Percentiles rank a stretch among this genome's conserved stretches.
Conservation (phyloP, 1,140 invertebrate species). For the Drosophila repletoides region DNA sequence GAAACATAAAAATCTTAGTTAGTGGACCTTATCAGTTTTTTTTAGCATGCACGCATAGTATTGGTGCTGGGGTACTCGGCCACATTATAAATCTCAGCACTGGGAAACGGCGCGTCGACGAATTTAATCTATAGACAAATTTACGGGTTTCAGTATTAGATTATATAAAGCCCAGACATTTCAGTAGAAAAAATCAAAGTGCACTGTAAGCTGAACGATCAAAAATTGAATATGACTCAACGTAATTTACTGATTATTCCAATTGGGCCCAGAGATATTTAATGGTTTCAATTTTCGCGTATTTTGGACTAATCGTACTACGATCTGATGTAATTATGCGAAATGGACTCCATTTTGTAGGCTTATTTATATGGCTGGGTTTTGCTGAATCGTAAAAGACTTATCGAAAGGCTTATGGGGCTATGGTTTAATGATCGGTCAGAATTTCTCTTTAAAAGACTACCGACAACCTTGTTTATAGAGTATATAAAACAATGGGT, state of each 20-base stretch:
- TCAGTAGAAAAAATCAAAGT: constrained; percentile 11
- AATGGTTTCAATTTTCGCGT: no score
- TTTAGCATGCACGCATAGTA: no score
- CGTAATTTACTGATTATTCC: background rate
- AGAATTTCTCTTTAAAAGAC: constrained; percentile 36
- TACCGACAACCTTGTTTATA: constrained; percentile 52
- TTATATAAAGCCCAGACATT: constrained; percentile 2
- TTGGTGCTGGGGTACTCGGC: background rate
- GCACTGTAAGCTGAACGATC: background rate
- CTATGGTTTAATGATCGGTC: constrained; percentile 18
- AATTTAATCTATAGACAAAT: constrained; percentile 22
- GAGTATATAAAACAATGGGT: constrained; percentile 41
- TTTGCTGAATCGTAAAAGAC: constrained; percentile 26
- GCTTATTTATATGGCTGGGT: no score
- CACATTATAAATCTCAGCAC: constrained; percentile 11
- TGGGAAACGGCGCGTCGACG: background rate
- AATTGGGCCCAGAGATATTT: background rate
- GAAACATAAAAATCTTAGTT: constrained; percentile 31
- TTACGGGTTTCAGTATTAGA: constrained; percentile 7
- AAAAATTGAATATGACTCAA: constrained; percentile 20
- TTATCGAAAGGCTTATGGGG: constrained; percentile 37
- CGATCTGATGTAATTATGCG: no score
- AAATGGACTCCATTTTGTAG: no score
- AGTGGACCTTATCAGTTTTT: constrained; percentile 4
- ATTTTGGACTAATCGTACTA: no score